These are phyloP conservation scores for Lophochroa leadbeateri DNA, from an alignment of 2,113 vertebrate genomes.

Conservation along the genomic window DNA sequence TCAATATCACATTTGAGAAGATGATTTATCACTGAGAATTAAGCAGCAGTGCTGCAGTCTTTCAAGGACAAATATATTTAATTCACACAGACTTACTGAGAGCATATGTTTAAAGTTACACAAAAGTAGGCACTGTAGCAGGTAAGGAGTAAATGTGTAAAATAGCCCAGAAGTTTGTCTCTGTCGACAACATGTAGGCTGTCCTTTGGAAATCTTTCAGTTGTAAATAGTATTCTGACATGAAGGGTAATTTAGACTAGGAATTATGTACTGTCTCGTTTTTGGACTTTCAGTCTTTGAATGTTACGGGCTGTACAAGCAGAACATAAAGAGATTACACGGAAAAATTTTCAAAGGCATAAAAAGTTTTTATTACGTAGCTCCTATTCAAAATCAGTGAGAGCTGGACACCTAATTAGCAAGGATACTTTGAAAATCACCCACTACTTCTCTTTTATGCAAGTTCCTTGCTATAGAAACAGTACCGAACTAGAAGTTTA, in stretches of 20 bases:
- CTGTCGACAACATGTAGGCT: neutral
- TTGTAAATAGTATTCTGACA: neutral
- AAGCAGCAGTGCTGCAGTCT: neutral
- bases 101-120: neutral
- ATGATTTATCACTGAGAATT: neutral
- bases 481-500: neutral
- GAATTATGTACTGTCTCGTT: neutral
- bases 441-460: neutral
- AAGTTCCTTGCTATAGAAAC: neutral
- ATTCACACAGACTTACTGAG: neutral
- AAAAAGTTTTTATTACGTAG: neutral
- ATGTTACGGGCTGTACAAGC: neutral
- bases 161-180: neutral
- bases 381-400: constrained; percentile 15
- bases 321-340: neutral
- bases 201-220: neutral
- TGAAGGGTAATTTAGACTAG: neutral
- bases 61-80: neutral
- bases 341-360: constrained; percentile 17
- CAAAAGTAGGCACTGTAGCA: neutral
- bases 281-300: neutral
- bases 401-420: constrained; percentile 33
- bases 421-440: constrained; percentile 13
- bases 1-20: neutral
- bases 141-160: neutral